A percentile compares a stretch with the other conserved stretches of the same genome.
phyloP scores from a whole-genome alignment of 1,140 invertebrate genomes.

The Phenacoccus solenopsis region DNA sequence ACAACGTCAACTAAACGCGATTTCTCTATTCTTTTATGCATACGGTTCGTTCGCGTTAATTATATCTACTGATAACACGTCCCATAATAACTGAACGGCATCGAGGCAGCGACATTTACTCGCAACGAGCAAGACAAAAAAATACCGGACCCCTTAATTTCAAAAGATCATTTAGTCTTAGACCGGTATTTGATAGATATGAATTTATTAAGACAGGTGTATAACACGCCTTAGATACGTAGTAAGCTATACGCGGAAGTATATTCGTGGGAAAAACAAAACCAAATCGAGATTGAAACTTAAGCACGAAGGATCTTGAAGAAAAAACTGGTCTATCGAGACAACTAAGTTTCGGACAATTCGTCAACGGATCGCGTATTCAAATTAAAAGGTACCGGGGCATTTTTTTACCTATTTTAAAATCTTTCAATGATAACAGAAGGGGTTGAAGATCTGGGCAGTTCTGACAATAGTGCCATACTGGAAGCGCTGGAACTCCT shows the following conservation, averaged over 20 bases:
- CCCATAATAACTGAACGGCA: no score
- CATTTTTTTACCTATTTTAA: not conserved
- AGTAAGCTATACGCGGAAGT: not conserved
- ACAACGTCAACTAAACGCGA: no score
- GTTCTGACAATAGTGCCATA: constrained; percentile 12
- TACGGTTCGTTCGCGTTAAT: no score
- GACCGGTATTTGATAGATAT: not conserved
- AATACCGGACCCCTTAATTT: not conserved
- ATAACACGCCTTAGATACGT: not conserved
- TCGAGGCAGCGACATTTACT: no score
- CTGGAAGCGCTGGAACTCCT: constrained; percentile 1
- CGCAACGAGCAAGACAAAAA: not conserved
- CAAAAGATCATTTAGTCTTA: not conserved
- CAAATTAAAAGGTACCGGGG: not conserved
- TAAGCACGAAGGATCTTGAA: not conserved
- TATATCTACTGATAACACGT: no score
- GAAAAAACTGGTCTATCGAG: constrained; percentile 6
- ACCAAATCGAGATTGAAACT: not conserved
- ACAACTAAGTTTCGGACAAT: constrained; percentile 8
- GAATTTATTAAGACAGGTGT: not conserved
- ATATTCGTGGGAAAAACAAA: not conserved
- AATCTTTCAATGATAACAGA: not conserved
- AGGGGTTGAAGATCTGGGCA: not conserved
- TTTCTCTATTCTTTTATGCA: no score
- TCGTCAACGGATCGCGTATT: constrained; percentile 1